Evolutionary conservation across 2,888 invertebrate genomes (phyloP).

Genomic region (Limnephilus lunatus): DNA sequence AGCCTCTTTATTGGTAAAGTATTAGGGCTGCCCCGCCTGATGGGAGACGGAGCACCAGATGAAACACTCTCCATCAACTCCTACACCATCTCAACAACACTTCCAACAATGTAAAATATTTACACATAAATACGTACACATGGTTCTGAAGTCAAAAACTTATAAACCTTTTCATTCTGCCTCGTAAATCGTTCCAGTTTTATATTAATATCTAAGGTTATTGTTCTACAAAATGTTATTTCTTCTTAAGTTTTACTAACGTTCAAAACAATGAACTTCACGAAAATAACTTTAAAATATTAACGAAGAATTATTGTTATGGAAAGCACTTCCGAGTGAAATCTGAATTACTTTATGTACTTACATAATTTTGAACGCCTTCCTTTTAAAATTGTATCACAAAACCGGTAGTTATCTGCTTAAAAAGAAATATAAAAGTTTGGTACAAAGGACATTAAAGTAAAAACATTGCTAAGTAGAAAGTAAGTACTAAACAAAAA

Average conservation of each 20-base stretch:
- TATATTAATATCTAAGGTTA: too few species aligned
- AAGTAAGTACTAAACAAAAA: conserved; percentile 26
- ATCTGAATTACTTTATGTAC: not conserved
- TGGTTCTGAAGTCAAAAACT: too few species aligned
- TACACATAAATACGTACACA: too few species aligned
- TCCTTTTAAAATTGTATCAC: not conserved
- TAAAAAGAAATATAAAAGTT: conserved; percentile 11
- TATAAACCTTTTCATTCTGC: too few species aligned
- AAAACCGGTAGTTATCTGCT: not conserved
- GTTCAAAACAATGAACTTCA: not conserved
- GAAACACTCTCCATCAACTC: too few species aligned
- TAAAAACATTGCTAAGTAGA: not conserved
- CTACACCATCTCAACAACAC: too few species aligned
- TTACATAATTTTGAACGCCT: not conserved
- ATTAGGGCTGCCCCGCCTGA: too few species aligned
- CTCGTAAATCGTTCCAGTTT: too few species aligned
- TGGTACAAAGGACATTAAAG: not conserved
- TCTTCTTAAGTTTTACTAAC: not conserved
- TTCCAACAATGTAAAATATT: too few species aligned
- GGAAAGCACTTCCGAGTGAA: not conserved
- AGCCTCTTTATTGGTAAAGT: too few species aligned
- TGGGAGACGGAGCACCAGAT: too few species aligned
- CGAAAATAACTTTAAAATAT: not conserved
- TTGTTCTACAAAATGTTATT: not conserved
- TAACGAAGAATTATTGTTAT: not conserved